These are phyloP conservation scores for Hirtodrosophila cameraria DNA, from an alignment of 2,888 invertebrate genomes.

Conservation along the genomic window DNA sequence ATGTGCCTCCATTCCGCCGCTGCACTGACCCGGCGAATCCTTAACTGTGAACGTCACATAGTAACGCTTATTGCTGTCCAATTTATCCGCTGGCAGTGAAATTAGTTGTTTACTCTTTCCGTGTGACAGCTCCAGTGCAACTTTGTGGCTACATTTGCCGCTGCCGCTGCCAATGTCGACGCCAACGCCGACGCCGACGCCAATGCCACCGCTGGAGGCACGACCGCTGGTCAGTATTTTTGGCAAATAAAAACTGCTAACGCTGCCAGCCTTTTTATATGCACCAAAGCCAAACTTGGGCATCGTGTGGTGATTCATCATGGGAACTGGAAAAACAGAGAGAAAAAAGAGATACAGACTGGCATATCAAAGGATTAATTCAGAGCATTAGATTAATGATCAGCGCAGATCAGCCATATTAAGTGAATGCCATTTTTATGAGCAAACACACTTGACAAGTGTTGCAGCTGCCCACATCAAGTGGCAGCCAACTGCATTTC, in stretches of 20 bases:
- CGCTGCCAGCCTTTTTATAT: constrained; percentile 85
- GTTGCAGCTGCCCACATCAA: constrained; percentile 24
- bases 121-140: constrained; percentile 92
- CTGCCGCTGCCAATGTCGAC: constrained; percentile 40
- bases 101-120: constrained; percentile 94
- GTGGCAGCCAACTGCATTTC: constrained; percentile 6
- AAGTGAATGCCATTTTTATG: constrained; percentile 30
- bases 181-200: constrained; percentile 17
- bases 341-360: background rate
- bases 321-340: constrained; percentile 86
- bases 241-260: constrained; percentile 87
- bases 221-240: constrained; percentile 85
- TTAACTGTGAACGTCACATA: constrained; percentile 97
- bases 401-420: constrained; percentile 36
- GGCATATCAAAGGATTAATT: background rate
- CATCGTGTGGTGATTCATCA: constrained; percentile 92
- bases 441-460: constrained; percentile 22
- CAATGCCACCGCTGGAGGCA: constrained; percentile 60
- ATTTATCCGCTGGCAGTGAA: constrained; percentile 92
- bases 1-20: constrained; percentile 39
- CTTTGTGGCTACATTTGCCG: constrained; percentile 84
- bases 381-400: constrained; percentile 54
- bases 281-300: constrained; percentile 88
- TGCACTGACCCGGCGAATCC: constrained; percentile 84
- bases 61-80: constrained; percentile 95